Evolutionary conservation across 2,113 vertebrate genomes (phyloP), one percentile per base, ranked within the genome.

Genomic region (Eleginops maclovinus): DNA sequence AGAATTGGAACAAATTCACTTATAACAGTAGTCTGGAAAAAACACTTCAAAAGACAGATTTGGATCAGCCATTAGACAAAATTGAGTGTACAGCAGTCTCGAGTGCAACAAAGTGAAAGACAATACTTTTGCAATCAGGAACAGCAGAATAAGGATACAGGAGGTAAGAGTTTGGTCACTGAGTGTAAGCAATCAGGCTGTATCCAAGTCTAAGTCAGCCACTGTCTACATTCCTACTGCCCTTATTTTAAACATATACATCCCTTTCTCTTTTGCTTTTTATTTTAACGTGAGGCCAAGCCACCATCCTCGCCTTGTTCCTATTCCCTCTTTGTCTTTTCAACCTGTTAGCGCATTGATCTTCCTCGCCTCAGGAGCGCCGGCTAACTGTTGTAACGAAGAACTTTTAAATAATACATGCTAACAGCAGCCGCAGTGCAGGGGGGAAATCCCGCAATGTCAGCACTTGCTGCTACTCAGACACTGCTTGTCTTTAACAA

Each of bases 361-460:
- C 72, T 15, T 12, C 47, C 59, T 60, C 10, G 36, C 73, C 77
- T 22, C 46, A 0, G 75, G 72, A 81, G 72, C 70, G 46, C 19
- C 28, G 2, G 62, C 58, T 49, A 43, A 80, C 68, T n/a, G 69
- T 22, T 74, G 62, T 76, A 86, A 72, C 65, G n/a, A 43, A 51
- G 22, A 9, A 0, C 51, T 59, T 75, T 62, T 87, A 76, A 89
- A 90, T 91, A 84, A 88, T 82, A 72, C 36, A 89, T 81, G 68
- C 14, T 60, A 10, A 21, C 40, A 56, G 68, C 55, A 43, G 8
- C 84, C 2, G 84, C 86, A 83, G 86, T 82, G 88, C 83, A 21
- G 87, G 40, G 74, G 56, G 62, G 0, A n/a, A 31, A 44, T 60
- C 0, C 31, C 21, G 71, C 77, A 61, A 11, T 64, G 66, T 86